Conservation (phyloP, 1,140 invertebrate species). For the Pseudomyrmex gracilis region DNA sequence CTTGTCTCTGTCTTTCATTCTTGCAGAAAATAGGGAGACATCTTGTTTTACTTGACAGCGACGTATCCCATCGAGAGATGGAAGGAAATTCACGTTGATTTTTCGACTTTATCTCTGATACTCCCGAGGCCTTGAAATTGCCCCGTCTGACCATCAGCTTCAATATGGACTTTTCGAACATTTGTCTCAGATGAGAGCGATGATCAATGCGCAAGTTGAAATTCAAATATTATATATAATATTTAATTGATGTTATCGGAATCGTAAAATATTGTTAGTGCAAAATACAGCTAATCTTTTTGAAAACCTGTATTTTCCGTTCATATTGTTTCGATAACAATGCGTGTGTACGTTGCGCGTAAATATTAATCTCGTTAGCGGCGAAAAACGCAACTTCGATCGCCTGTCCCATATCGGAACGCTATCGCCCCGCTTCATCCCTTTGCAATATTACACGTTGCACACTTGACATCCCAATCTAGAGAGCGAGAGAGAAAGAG, state of each 20-base stretch:
- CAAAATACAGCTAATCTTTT: constrained; percentile 12
- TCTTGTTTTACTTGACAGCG: constrained; percentile 59
- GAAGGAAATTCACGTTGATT: constrained; percentile 70
- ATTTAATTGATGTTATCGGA: constrained; percentile 7
- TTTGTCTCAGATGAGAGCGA: background rate
- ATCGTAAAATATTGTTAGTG: background rate
- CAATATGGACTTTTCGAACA: background rate
- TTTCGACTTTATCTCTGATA: constrained; percentile 37
- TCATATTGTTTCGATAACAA: constrained; percentile 22
- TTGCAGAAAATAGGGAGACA: constrained; percentile 26
- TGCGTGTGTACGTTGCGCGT: background rate
- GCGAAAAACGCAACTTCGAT: constrained; percentile 51
- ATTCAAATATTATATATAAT: background rate
- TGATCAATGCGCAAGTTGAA: background rate
- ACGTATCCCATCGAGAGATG: constrained; percentile 50
- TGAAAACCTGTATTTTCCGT: constrained; percentile 19
- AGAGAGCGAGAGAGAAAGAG: background rate
- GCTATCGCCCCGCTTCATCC: background rate
- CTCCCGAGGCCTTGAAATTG: constrained; percentile 56
- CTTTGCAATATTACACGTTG: constrained; percentile 28
- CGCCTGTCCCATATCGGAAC: constrained; percentile 51
- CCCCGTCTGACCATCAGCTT: constrained; percentile 29
- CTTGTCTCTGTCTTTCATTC: constrained; percentile 40
- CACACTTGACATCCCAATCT: constrained; percentile 46
- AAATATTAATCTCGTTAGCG: constrained; percentile 57